phyloP scores from a whole-genome alignment of 2,888 invertebrate genomes.

The Achlya flavicornis region DNA sequence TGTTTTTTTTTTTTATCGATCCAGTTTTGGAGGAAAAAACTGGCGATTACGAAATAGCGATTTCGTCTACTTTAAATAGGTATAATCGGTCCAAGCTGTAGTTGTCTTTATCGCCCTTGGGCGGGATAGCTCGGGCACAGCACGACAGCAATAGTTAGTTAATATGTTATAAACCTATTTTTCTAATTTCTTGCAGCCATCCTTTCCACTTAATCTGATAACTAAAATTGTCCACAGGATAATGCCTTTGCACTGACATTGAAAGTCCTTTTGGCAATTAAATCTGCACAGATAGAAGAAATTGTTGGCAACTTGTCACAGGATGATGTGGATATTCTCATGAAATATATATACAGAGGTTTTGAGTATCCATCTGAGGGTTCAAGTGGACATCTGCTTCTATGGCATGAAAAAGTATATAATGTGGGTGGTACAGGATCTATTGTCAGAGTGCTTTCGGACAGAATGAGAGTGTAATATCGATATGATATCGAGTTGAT shows the following conservation, averaged over 20 bases:
- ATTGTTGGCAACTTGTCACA: slow-evolving; percentile 90
- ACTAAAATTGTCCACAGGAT: slow-evolving; percentile 86
- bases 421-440: slow-evolving; percentile 95
- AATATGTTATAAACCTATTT: too few species aligned
- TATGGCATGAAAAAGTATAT: slow-evolving; percentile 98
- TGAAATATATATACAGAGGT: slow-evolving; percentile 99
- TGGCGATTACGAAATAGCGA: too few species aligned
- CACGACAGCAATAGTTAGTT: too few species aligned
- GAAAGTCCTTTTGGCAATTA: slow-evolving; percentile 95
- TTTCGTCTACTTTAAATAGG: too few species aligned
- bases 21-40: too few species aligned
- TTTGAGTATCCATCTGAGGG: slow-evolving; percentile 97
- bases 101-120: too few species aligned
- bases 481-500: too few species aligned
- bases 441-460: slow-evolving; percentile 96
- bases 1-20: too few species aligned
- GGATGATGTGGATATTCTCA: slow-evolving; percentile 94
- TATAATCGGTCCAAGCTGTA: too few species aligned
- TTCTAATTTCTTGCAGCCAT: too few species aligned
- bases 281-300: slow-evolving; percentile 96
- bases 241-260: slow-evolving; percentile 92
- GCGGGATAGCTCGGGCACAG: too few species aligned
- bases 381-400: slow-evolving; percentile 95
- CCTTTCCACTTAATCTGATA: too few species aligned
- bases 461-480: slow-evolving; percentile 92